phyloP scores from a whole-genome alignment of 2,797 vertebrate genomes.

The Nannoperca australis region DNA sequence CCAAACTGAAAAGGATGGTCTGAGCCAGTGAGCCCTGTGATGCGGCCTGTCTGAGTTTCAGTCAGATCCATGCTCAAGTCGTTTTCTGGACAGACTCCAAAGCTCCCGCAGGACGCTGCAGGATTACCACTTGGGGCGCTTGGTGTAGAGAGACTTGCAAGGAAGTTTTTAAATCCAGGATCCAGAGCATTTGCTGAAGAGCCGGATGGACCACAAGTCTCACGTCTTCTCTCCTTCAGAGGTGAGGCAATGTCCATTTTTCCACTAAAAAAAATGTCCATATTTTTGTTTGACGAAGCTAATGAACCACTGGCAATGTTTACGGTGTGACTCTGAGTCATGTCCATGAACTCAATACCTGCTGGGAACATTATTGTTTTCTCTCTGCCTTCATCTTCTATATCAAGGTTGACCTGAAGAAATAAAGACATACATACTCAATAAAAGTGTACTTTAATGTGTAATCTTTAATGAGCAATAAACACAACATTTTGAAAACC shows the following conservation, averaged over 20 bases:
- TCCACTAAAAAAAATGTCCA: background rate
- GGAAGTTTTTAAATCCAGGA: conserved; percentile 50
- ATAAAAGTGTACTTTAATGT: background rate
- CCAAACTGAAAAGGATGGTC: conserved; percentile 45
- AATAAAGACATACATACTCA: conserved; percentile 21
- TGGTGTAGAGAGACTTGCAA: conserved; percentile 49
- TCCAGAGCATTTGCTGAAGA: conserved; percentile 31
- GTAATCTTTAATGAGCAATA: background rate
- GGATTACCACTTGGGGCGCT: conserved; percentile 17
- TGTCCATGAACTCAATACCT: conserved; percentile 89
- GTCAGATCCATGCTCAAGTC: conserved; percentile 70
- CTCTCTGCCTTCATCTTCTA: conserved; percentile 69
- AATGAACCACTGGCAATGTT: conserved; percentile 78
- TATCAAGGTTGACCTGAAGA: conserved; percentile 60
- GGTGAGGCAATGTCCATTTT: conserved; percentile 4
- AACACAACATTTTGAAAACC: background rate
- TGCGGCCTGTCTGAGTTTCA: conserved; percentile 51
- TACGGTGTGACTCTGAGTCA: conserved; percentile 89
- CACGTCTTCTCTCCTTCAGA: conserved; percentile 49
- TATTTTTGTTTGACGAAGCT: conserved; percentile 1
- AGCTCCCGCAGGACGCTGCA: conserved; percentile 18
- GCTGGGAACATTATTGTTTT: conserved; percentile 86
- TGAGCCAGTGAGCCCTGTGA: conserved; percentile 11
- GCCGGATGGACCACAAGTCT: background rate
- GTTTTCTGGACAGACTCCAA: conserved; percentile 28